These are phyloP conservation scores for Triops cancriformis DNA, from an alignment of 1,140 invertebrate genomes.

Conservation along the genomic window DNA sequence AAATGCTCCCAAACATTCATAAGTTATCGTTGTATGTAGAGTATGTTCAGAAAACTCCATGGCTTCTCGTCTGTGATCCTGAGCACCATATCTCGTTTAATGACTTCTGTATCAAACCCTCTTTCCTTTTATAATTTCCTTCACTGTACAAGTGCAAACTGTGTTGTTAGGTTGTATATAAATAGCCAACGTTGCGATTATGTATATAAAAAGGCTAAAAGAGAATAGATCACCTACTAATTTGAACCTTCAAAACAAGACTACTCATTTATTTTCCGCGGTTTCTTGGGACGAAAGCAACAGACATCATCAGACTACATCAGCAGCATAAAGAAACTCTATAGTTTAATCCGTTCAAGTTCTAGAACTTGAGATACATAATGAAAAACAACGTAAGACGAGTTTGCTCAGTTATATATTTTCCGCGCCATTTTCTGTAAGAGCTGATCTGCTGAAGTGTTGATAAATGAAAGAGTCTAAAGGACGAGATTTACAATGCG, in stretches of 20 bases:
- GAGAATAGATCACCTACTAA: background rate
- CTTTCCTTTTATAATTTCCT: background rate
- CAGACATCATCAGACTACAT: too few species aligned
- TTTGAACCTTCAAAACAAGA: background rate
- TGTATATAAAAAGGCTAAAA: background rate
- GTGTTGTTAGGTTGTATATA: background rate
- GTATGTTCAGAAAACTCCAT: constrained; percentile 3
- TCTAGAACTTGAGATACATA: too few species aligned
- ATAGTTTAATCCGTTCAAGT: too few species aligned
- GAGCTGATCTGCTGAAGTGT: too few species aligned
- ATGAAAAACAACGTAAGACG: too few species aligned
- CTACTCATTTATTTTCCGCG: background rate
- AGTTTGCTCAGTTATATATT: too few species aligned
- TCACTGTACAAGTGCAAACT: background rate
- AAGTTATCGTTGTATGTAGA: background rate
- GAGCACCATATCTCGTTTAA: constrained; percentile 1
- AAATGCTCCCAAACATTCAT: background rate
- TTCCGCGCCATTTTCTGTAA: too few species aligned
- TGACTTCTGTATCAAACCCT: background rate
- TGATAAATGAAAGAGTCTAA: background rate
- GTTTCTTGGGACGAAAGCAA: background rate
- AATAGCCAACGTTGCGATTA: background rate
- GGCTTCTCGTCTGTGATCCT: background rate
- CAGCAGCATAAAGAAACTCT: too few species aligned
- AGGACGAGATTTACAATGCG: too few species aligned